A percentile compares a stretch with the other conserved stretches of the same genome.
phyloP scores from a whole-genome alignment of 30 jellyfish, hydroid and myxozoan species.

The Phacellophora camtschatica region DNA sequence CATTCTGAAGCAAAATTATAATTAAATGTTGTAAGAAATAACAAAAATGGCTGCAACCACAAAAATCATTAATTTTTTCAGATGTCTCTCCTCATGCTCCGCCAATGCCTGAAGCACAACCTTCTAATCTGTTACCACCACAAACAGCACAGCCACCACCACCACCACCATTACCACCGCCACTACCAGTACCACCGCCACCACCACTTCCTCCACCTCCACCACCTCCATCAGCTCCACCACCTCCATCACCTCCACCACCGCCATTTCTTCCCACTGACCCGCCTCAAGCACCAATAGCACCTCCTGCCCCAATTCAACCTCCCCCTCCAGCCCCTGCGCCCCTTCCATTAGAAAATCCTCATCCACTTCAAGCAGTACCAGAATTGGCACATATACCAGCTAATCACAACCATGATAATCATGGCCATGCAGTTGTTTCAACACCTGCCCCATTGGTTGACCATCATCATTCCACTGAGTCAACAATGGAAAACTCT shows the following conservation, averaged over 20 bases:
- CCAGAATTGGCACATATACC: slow-evolving; percentile 49
- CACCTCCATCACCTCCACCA: slow-evolving; percentile 62
- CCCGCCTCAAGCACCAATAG: slow-evolving; percentile 62
- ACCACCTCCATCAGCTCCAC: slow-evolving; percentile 75
- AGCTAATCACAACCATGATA: slow-evolving; percentile 41
- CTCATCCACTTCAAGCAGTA: slow-evolving; percentile 7
- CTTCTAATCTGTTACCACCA: not conserved
- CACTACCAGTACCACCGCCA: slow-evolving; percentile 54
- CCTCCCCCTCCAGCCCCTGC: slow-evolving; percentile 9
- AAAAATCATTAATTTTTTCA: no score
- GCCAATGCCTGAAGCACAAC: no score
- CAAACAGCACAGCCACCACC: slow-evolving; percentile 52
- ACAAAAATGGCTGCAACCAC: no score
- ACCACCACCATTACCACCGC: slow-evolving; percentile 35
- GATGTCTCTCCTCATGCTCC: no score
- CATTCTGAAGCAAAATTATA: no score
- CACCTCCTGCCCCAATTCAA: slow-evolving; percentile 21
- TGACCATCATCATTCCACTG: slow-evolving; percentile 33
- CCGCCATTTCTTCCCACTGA: slow-evolving; percentile 71
- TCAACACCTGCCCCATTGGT: slow-evolving; percentile 35
- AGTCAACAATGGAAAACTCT: not conserved
- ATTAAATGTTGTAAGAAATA: no score
- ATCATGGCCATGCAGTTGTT: slow-evolving; percentile 54
- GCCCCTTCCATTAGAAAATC: not conserved
- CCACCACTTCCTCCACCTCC: slow-evolving; percentile 31